These are phyloP conservation scores for Potorous gilbertii DNA, from an alignment of 2,797 vertebrate species.

Conservation along the genomic window DNA sequence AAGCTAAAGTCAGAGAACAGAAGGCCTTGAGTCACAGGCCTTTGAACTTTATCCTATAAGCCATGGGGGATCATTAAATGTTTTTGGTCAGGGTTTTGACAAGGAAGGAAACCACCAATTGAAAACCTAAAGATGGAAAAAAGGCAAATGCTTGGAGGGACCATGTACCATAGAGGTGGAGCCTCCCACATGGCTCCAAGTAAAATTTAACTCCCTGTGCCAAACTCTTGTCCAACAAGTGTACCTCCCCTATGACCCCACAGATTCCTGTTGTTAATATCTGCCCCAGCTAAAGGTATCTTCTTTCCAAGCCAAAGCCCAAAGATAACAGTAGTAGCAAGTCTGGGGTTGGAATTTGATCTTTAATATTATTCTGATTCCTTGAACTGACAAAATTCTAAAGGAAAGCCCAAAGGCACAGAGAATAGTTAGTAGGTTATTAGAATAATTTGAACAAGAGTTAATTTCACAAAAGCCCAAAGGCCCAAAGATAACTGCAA, in stretches of 20 bases:
- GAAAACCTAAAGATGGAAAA: neutral
- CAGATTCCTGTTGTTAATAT: neutral
- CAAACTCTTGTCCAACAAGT: neutral
- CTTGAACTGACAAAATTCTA: neutral
- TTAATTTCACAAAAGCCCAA: neutral
- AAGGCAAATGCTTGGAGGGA: neutral
- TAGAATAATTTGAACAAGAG: neutral
- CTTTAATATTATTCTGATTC: neutral
- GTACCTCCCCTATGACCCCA: neutral
- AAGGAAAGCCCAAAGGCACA: neutral
- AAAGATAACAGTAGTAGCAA: neutral
- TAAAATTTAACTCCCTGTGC: neutral
- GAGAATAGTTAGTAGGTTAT: neutral
- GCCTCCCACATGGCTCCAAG: neutral
- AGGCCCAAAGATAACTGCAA: neutral
- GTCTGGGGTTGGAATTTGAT: neutral
- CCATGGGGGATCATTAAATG: neutral
- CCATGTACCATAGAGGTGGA: neutral
- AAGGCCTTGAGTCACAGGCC: neutral
- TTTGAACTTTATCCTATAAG: neutral
- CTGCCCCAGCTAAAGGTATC: neutral
- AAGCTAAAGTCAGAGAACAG: neutral
- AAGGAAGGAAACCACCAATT: neutral
- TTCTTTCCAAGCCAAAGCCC: neutral
- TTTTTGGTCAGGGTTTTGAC: neutral